phyloP scores from a whole-genome alignment of 2,113 vertebrate genomes.

The Piaya cayana region DNA sequence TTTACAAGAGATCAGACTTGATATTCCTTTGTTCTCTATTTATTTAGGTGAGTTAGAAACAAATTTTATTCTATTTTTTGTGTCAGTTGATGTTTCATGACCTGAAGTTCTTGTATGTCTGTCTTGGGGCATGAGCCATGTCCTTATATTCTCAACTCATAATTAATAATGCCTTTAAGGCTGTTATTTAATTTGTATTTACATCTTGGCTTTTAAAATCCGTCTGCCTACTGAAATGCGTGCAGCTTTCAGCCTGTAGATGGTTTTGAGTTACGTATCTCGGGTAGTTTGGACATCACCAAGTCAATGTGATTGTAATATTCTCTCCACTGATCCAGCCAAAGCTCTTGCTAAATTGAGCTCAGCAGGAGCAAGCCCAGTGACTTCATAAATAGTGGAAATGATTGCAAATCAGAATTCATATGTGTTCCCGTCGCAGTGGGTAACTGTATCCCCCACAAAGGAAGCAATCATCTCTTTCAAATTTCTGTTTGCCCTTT shows the following conservation, averaged over 20 bases:
- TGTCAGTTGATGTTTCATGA: too few species aligned
- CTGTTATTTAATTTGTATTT: neutral
- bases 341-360: slow-evolving; percentile 82
- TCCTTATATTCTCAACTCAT: neutral
- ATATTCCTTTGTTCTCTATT: neutral
- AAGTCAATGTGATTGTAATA: slow-evolving; percentile 77
- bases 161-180: neutral
- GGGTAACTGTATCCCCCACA: slow-evolving; percentile 75
- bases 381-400: slow-evolving; percentile 85
- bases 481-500: slow-evolving; percentile 84
- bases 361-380: slow-evolving; percentile 81
- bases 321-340: slow-evolving; percentile 73
- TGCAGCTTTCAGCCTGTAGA: slow-evolving; percentile 34
- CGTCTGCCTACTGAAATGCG: neutral
- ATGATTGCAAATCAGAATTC: slow-evolving; percentile 84
- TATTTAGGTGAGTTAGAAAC: neutral
- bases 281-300: slow-evolving; percentile 64
- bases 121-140: neutral
- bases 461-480: slow-evolving; percentile 82
- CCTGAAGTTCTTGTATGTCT: neutral
- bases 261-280: slow-evolving; percentile 4
- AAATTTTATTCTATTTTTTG: too few species aligned
- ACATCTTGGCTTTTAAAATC: neutral
- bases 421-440: slow-evolving; percentile 77
- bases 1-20: neutral